A percentile compares a stretch with the other conserved stretches of the same genome.
Conservation (phyloP, 1,140 invertebrate genomes). For the Euglossa dilemma region DNA sequence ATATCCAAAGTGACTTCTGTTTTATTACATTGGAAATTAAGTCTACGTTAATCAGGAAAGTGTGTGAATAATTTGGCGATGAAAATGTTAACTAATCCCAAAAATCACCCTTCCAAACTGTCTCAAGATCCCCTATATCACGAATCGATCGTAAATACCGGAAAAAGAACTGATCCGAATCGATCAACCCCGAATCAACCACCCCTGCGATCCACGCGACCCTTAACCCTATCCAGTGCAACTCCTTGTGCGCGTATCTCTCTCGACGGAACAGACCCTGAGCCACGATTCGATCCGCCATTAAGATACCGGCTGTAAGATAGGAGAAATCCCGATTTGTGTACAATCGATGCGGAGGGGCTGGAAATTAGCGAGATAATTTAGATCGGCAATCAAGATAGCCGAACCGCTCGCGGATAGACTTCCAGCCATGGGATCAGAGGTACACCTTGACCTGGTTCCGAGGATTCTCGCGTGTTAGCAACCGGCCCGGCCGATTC, state of each 20-base stretch:
- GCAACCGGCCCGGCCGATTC: background rate
- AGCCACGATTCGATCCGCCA: constrained; percentile 62
- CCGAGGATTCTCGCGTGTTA: constrained; percentile 37
- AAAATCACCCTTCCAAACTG: too few species aligned
- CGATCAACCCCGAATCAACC: background rate
- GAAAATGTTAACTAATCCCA: too few species aligned
- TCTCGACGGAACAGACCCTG: constrained; percentile 3
- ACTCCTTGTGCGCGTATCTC: constrained; percentile 14
- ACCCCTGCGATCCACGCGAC: background rate
- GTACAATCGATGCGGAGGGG: constrained; percentile 66
- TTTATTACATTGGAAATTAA: too few species aligned
- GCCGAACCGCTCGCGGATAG: background rate
- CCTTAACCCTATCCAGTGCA: background rate
- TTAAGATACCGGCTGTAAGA: constrained; percentile 69
- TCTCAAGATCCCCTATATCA: too few species aligned
- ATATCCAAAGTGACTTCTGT: too few species aligned
- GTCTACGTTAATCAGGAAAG: too few species aligned
- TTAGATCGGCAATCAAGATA: constrained; percentile 70
- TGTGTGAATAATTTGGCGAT: too few species aligned
- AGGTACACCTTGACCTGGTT: constrained; percentile 45
- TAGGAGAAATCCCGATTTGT: constrained; percentile 71
- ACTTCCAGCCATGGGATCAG: too few species aligned
- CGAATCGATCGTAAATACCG: too few species aligned
- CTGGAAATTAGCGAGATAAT: constrained; percentile 73
- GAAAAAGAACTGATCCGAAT: background rate